Evolutionary conservation across 2,888 invertebrate genomes (phyloP), one percentile per base, ranked within the genome.

Genomic region (Malachius bipustulatus): DNA sequence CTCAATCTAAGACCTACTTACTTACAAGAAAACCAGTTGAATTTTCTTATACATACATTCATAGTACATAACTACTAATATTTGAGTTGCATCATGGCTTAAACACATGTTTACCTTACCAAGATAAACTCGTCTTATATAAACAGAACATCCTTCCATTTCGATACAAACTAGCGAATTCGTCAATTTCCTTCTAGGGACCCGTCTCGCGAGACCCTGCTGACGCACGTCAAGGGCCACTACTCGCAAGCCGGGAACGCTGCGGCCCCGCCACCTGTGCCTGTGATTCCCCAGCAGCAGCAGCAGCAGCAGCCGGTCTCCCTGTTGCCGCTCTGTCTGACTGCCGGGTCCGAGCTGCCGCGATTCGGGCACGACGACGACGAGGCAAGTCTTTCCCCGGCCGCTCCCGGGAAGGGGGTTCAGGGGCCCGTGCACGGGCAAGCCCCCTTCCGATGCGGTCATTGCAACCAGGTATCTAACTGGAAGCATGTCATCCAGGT

Each of bases 401-500:
- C 47, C 45, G 47, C 41, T 39, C 45, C 42, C 42, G 50, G 54
- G 49, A 52, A 55, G 52, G 59, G 63, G 59, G 55, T 51, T 52
- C 49, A 52, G 59, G 53, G 55, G 52, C 60, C 54, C 62, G 62
- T 43, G 55, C 62, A 66, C 47, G 64, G 64, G 57, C 66, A 66
- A 56, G 69, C 70, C 59, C 72, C 72, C 54, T 67, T 65, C 42
- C 75, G 79, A 57, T 82, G 82, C 66, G 82, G 82, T 50, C 81
- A 81, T 66, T 82, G 82, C 67, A 77, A 79, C 65, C 82, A 82
- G 68, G 69, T 79, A 57, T 82, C 82, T 49, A 82, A 82, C 67
- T 82, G 82, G 82, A 82, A 82, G 73, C 82, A 82, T 70, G 82
- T 82, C 57, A 82, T 82, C 66, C 82, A 82, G 79, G 82, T 82